Percentiles rank a stretch among this genome's conserved stretches.
These are phyloP conservation scores for Synergus japonicus DNA, from an alignment of 2,888 invertebrate species.

Conservation along the genomic window DNA sequence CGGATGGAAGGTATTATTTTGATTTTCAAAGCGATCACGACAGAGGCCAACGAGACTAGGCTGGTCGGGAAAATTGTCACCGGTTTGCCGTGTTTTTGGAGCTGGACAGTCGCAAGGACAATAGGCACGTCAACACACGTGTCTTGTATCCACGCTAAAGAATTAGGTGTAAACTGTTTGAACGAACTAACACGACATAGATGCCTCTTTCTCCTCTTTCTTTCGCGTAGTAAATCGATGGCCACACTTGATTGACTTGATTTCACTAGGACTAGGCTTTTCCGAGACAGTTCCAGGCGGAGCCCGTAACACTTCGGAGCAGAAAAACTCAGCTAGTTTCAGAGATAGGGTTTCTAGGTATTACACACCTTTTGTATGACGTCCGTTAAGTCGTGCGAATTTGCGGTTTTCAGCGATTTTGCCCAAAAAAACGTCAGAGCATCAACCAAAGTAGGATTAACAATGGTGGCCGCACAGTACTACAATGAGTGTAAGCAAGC, in stretches of 20 bases:
- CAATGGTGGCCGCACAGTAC: conserved; percentile 74
- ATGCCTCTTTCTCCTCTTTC: conserved; percentile 60
- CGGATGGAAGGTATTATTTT: background rate
- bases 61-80: conserved; percentile 33
- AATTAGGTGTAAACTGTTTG: conserved; percentile 49
- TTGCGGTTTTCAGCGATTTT: conserved; percentile 61
- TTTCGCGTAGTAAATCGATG: conserved; percentile 69
- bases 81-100: conserved; percentile 18
- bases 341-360: conserved; percentile 48
- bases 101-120: background rate
- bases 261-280: conserved; percentile 54
- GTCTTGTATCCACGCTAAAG: conserved; percentile 51
- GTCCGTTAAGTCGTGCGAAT: conserved; percentile 66
- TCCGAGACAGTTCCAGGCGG: background rate
- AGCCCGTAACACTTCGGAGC: conserved; percentile 20
- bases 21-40: conserved; percentile 24
- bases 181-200: conserved; percentile 65
- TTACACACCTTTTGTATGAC: conserved; percentile 69
- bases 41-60: conserved; percentile 13
- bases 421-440: conserved; percentile 70
- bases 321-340: conserved; percentile 47
- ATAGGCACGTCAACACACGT: conserved; percentile 59
- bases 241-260: conserved; percentile 68
- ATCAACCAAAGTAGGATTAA: conserved; percentile 75
- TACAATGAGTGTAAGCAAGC: conserved; percentile 63